Evolutionary conservation across 2,888 invertebrate species (phyloP), one percentile per base, ranked within the genome.

Genomic region (Agriotes lineatus): DNA sequence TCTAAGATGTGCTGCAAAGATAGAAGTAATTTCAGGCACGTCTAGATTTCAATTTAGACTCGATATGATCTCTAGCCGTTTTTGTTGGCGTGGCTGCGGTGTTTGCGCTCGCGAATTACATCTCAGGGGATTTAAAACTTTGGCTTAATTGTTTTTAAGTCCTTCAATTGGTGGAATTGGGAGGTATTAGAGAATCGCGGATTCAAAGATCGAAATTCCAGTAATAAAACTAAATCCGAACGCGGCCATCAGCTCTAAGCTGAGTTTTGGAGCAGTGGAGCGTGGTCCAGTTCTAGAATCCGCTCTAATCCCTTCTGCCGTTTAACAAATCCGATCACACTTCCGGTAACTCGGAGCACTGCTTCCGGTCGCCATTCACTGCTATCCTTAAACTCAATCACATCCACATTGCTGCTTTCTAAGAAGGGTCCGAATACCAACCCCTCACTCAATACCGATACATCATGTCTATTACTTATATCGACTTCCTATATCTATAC

Each of bases 271-370:
- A 74, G 76, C 75, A 74, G 67, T 74, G 71, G 71, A 77, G 76
- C 76, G 73, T 76, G 71, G 79, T 77, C 78, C 77, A 72, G 75
- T 73, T 44, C 70, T 67, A 69, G 77, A 76, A 79, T 79, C 80
- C 77, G 69, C 76, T 79, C 75, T 82, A 81, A 82, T 81, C 81
- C 80, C 78, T 78, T 80, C 79, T 79, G 78, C 81, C 79, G 80
- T 82, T 82, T 82, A 82, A 78, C 80, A 82, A 82, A 82, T 82
- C 82, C 81, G 81, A 82, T 82, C 81, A 79, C 81, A 82, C 81
- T 80, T 81, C 80, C 80, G 78, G 78, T 77, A 78, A 77, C 78
- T 77, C 75, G 74, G 72, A 76, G 75, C 75, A 75, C 74, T 76
- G 76, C 77, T 77, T 75, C 75, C 77, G 75, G 74, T 76, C 74